phyloP scores from a whole-genome alignment of 2,797 vertebrate species.

The Coendou prehensilis region DNA sequence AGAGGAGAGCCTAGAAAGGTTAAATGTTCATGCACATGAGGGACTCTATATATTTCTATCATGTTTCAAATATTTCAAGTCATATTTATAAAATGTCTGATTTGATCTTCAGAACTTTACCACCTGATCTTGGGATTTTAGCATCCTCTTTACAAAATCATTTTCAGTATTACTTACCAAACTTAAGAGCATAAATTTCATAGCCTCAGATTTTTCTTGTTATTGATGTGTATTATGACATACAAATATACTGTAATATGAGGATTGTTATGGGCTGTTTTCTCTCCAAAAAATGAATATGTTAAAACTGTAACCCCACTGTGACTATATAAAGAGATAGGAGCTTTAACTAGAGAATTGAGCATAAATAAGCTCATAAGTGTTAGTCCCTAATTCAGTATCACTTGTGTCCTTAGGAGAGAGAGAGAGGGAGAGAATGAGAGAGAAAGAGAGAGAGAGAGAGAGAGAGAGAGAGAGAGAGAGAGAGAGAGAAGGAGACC shows the following conservation, averaged over 20 bases:
- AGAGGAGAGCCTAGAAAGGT: not conserved
- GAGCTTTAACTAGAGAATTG: not conserved
- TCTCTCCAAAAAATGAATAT: not conserved
- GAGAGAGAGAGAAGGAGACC: not conserved
- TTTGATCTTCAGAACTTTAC: not conserved
- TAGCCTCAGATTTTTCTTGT: conserved; percentile 5
- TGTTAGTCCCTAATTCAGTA: not conserved
- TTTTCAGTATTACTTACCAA: not conserved
- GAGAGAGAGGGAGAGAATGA: not conserved
- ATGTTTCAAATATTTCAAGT: conserved; percentile 25
- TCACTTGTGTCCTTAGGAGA: not conserved
- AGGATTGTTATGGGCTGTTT: not conserved
- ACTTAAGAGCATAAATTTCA: not conserved
- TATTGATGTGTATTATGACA: not conserved
- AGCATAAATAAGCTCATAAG: not conserved
- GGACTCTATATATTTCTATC: not conserved
- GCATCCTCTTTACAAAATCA: not conserved
- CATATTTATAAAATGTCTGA: not conserved
- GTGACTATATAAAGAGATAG: not conserved
- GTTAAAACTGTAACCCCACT: not conserved
- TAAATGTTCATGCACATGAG: not conserved
- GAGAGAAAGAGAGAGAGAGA: not conserved
- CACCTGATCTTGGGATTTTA: not conserved
- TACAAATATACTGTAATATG: not conserved
- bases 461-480: too few species aligned